Percentiles rank a stretch among this genome's conserved stretches.
These are phyloP conservation scores for Empis stercorea DNA, from an alignment of 2,888 invertebrate species.

Conservation along the genomic window DNA sequence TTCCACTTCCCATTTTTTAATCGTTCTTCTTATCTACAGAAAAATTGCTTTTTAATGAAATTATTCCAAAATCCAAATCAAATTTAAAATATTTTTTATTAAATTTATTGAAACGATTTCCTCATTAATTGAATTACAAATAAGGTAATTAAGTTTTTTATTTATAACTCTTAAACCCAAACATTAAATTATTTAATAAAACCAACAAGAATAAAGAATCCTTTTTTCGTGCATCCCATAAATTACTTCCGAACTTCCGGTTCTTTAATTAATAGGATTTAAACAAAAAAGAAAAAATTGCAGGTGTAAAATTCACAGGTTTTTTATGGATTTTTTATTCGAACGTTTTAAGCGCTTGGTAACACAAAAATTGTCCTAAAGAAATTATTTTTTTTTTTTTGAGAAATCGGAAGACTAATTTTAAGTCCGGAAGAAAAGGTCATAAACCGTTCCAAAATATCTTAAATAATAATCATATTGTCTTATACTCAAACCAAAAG, in stretches of 20 bases:
- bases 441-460: conserved; percentile 1
- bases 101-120: too few species aligned
- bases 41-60: too few species aligned
- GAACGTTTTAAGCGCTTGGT: too few species aligned
- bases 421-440: conserved; percentile 1
- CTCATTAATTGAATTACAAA: neutral
- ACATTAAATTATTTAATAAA: neutral
- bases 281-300: neutral
- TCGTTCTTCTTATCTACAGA: too few species aligned
- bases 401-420: neutral
- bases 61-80: too few species aligned
- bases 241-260: neutral
- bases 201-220: neutral
- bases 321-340: neutral
- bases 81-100: too few species aligned
- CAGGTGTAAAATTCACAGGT: neutral
- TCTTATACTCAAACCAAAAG: neutral
- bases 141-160: neutral
- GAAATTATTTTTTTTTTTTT: too few species aligned
- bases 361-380: too few species aligned
- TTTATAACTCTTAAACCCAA: neutral
- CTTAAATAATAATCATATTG: neutral
- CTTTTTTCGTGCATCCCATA: neutral
- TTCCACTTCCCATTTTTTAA: too few species aligned
- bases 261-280: neutral